These are phyloP conservation scores for Lepeophtheirus nordmannii DNA, from an alignment of 2,888 invertebrate genomes.

Conservation along the genomic window DNA sequence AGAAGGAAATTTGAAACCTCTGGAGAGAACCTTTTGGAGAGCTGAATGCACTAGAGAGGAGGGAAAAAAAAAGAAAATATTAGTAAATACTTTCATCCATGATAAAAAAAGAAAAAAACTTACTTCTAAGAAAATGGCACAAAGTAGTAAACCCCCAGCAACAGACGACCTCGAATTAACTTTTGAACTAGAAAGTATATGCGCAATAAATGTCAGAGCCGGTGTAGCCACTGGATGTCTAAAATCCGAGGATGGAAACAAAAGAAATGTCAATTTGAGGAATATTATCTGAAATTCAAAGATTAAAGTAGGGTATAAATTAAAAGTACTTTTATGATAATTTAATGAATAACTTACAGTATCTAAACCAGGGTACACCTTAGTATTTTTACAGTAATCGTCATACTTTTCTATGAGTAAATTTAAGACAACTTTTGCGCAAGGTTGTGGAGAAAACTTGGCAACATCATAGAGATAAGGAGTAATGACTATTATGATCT, in stretches of 20 bases:
- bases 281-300: slow-evolving; percentile 47
- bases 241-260: slow-evolving; percentile 81
- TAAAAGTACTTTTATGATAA: slow-evolving; percentile 11
- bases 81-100: slow-evolving; percentile 3
- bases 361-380: slow-evolving; percentile 31
- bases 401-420: slow-evolving; percentile 27
- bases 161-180: slow-evolving; percentile 51
- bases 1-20: slow-evolving; percentile 60
- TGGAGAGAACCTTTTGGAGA: slow-evolving; percentile 66
- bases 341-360: slow-evolving; percentile 30
- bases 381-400: slow-evolving; percentile 26
- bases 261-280: slow-evolving; percentile 58
- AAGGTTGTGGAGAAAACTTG: slow-evolving; percentile 50
- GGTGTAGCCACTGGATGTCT: slow-evolving; percentile 76
- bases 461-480: slow-evolving; percentile 48
- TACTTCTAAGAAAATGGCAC: slow-evolving; percentile 56
- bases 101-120: slow-evolving; percentile 27
- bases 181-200: slow-evolving; percentile 50
- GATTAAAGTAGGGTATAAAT: slow-evolving; percentile 25
- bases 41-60: slow-evolving; percentile 49
- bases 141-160: slow-evolving; percentile 58
- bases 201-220: slow-evolving; percentile 59
- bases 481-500: slow-evolving; percentile 31
- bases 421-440: slow-evolving; percentile 38
- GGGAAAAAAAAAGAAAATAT: slow-evolving; percentile 22